phyloP scores from a whole-genome alignment of 2,888 invertebrate genomes.

The Ennomos quercinarius region DNA sequence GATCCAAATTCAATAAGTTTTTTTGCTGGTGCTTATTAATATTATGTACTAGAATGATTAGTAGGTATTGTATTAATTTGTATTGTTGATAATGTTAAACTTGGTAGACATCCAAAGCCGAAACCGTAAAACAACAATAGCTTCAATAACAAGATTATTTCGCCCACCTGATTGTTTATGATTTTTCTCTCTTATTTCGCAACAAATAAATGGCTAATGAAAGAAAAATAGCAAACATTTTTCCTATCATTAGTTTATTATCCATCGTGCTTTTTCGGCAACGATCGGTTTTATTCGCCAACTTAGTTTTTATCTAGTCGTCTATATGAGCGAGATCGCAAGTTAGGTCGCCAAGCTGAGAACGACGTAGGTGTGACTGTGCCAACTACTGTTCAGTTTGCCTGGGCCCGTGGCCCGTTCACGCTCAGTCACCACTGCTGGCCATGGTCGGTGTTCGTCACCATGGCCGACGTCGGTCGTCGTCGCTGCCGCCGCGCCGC shows the following conservation, averaged over 20 bases:
- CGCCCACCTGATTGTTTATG: slow-evolving; percentile 25
- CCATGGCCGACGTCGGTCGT: slow-evolving; percentile 55
- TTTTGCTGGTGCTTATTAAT: no score
- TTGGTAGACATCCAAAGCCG: no score
- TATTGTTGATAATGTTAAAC: not conserved
- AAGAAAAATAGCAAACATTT: slow-evolving; percentile 54
- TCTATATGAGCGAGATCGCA: slow-evolving; percentile 73
- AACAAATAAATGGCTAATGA: slow-evolving; percentile 63
- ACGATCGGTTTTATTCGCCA: slow-evolving; percentile 66
- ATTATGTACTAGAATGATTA: not conserved
- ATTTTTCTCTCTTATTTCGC: slow-evolving; percentile 52
- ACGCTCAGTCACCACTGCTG: slow-evolving; percentile 53
- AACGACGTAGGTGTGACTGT: slow-evolving; percentile 71
- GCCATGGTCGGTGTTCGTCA: slow-evolving; percentile 47
- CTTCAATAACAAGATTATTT: slow-evolving; percentile 6
- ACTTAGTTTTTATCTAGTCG: slow-evolving; percentile 62
- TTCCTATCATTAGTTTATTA: slow-evolving; percentile 51
- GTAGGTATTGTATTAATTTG: no score
- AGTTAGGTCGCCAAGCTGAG: slow-evolving; percentile 58
- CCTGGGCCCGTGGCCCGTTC: slow-evolving; percentile 44
- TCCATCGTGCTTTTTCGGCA: slow-evolving; percentile 64
- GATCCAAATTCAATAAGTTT: no score
- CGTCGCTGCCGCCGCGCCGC: slow-evolving; percentile 52
- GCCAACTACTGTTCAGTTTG: slow-evolving; percentile 67
- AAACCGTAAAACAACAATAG: no score